These are phyloP conservation scores for Phallusia fumigata DNA, from an alignment of 23 tunicate species.

Conservation along the genomic window DNA sequence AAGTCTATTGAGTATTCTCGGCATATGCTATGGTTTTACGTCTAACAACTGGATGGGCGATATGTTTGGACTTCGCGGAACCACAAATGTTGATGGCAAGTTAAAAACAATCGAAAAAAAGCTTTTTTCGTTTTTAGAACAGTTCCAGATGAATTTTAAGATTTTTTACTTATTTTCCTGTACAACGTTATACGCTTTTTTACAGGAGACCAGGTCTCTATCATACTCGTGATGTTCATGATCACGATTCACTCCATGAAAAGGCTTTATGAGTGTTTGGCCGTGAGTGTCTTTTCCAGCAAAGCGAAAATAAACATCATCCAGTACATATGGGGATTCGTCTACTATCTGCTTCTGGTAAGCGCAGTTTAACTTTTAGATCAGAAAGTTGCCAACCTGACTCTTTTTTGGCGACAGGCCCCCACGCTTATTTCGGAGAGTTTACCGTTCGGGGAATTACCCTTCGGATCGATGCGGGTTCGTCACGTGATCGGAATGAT, in stretches of 20 bases:
- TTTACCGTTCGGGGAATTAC: conserved; percentile 36
- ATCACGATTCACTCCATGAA: conserved; percentile 34
- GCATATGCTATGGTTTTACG: conserved; percentile 22
- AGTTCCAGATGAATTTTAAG: too few species aligned
- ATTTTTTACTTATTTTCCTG: too few species aligned
- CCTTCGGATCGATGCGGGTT: conserved; percentile 24
- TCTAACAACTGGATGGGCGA: conserved; percentile 13
- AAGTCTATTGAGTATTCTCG: conserved; percentile 22
- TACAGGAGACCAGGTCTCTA: conserved; percentile 48
- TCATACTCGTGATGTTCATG: conserved; percentile 37
- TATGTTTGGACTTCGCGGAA: not conserved
- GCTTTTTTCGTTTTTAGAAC: too few species aligned
- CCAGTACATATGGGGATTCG: conserved; percentile 63
- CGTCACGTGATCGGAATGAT: conserved; percentile 40
- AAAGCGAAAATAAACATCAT: conserved; percentile 39
- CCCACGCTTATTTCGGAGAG: conserved; percentile 52
- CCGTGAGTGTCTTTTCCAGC: conserved; percentile 60
- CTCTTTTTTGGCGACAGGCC: conserved; percentile 39
- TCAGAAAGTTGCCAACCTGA: not conserved
- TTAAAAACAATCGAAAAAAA: too few species aligned
- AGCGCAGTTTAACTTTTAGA: not conserved
- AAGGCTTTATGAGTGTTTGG: conserved; percentile 57
- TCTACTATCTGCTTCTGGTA: conserved; percentile 43
- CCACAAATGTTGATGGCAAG: not conserved
- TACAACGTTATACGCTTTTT: too few species aligned